Base-by-base conservation (phyloP, 1,140 invertebrate genomes). In the Eriosoma lanigerum region DNA sequence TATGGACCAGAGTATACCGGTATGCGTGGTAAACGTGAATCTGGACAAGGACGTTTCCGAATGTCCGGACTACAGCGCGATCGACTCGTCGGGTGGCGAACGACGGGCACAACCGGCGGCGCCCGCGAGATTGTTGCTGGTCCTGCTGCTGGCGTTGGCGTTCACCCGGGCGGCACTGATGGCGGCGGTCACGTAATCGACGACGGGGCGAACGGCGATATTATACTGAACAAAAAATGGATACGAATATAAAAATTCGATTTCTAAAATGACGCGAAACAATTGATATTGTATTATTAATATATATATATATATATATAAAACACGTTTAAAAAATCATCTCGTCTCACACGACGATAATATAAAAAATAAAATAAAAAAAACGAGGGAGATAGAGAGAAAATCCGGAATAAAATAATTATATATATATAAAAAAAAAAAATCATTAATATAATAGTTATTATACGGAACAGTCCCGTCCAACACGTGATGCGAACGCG, bases 31-130 rank as follows among this genome's bases (percentile, higher is more conserved):
- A n/a, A 17, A 26, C 2, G 52, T 44, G 13, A n/a, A 4, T 3
- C 24, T 13, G 32, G 56, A 17, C 1, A 17, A 4, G 38, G 75
- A 78, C 1, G 24, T 4, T 21, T 46, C 38, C 12, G 29, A 13
- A 89, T 89, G 44, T 52, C 38, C 66, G n/a, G 78, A 80, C 13
- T 64, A 66, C 68, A 60, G 66, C 21, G 44, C 72, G 50, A 64
- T 44, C 3, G 66, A 66, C 46, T 44, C 46, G 32, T 64, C 78
- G 8, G 15, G 26, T 10, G 17, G 38, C 17, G 3, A 2, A 5
- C 48, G 8, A 15, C 29, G 12, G 13, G 24, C 9, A 8, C 3
- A 13, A 9, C 44, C 44, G 15, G n/a, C 9, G 6, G 56, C 44
- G 17, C 13, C 38, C n/a, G 50, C 5, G 13, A 12, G 24, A 3